phyloP scores from a whole-genome alignment of 1,140 invertebrate species.

The Eriosoma lanigerum region DNA sequence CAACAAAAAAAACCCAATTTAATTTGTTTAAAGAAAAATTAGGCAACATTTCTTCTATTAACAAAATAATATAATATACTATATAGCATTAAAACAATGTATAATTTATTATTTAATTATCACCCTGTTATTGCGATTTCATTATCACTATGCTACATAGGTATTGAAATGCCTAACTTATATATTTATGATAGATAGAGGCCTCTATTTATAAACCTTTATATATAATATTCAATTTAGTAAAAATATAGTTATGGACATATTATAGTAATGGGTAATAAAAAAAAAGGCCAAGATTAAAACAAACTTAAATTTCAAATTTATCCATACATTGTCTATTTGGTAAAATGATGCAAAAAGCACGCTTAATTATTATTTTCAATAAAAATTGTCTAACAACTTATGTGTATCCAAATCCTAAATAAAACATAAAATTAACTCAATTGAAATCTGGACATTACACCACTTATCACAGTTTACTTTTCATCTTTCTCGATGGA shows the following conservation, averaged over 20 bases:
- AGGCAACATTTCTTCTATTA: conserved; percentile 33
- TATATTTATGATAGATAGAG: neutral
- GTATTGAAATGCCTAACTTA: neutral
- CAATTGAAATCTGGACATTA: conserved; percentile 30
- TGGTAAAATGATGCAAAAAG: neutral
- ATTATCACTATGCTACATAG: neutral
- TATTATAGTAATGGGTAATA: too few relatives aligned
- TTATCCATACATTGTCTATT: neutral
- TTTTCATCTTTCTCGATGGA: neutral
- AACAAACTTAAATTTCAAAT: neutral
- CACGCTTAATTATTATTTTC: conserved; percentile 8
- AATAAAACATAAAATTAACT: conserved; percentile 14
- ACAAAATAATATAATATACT: conserved; percentile 36
- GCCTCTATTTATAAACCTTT: neutral
- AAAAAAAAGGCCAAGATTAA: neutral
- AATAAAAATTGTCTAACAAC: conserved; percentile 7
- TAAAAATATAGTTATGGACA: too few relatives aligned
- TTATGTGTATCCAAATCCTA: conserved; percentile 19
- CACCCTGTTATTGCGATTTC: conserved; percentile 36
- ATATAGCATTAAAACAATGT: conserved; percentile 27
- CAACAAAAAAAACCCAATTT: conserved; percentile 40
- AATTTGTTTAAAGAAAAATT: conserved; percentile 37
- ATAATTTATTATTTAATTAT: conserved; percentile 45
- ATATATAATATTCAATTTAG: neutral
- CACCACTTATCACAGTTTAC: conserved; percentile 17